Base-by-base conservation (phyloP, 2,888 invertebrate species). In the Helicoverpa assulta region DNA sequence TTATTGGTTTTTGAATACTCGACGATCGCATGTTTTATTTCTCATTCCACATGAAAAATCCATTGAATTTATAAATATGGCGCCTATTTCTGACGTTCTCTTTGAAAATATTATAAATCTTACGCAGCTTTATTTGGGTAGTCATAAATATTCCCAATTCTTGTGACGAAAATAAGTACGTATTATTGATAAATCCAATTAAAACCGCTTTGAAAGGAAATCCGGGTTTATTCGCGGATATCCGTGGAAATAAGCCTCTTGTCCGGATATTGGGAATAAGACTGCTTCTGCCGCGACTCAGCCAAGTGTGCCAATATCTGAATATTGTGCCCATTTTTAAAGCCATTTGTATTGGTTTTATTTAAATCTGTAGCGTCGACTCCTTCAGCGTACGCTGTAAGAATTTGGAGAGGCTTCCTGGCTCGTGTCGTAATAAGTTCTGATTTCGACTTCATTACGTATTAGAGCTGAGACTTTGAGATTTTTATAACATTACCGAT, bases 201-300 rank as follows among this genome's bases (percentile, higher is more conserved):
- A 76, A 55, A 64, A 62, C 6, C 8, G 47, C 43, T 1, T 18
- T 7, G 6, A 8, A 29, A 43, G 21, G 26, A 65, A 60, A 69
- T 37, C 59, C 52, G 50, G 37, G 19, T 5, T 62, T 57, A 66
- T 60, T 70, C 43, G 19, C 37, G 16, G 59, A 60, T 63, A 62
- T 63, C 62, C 69, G 43, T 40, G 21, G 18, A 64, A 60, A 18
- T 56, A 26, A 65, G 70, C 59, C 54, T 63, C 73, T 40, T 37
- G 62, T 50, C 65, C 62, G 80, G 70, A 80, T 80, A 80, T 75
- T 77, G 60, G n/a, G 51, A 53, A 56, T 75, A 56, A 56, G 58
- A 52, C 57, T 21, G 62, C 29, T 12, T 40, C 40, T 6, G 6
- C 12, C 10, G 19, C 55, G 50, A 29, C 52, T 29, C 29, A 5